Evolutionary conservation across 2,797 vertebrate species (phyloP), one percentile per base, ranked within the genome.

Genomic region (Myiothlypis chrysogaster): DNA sequence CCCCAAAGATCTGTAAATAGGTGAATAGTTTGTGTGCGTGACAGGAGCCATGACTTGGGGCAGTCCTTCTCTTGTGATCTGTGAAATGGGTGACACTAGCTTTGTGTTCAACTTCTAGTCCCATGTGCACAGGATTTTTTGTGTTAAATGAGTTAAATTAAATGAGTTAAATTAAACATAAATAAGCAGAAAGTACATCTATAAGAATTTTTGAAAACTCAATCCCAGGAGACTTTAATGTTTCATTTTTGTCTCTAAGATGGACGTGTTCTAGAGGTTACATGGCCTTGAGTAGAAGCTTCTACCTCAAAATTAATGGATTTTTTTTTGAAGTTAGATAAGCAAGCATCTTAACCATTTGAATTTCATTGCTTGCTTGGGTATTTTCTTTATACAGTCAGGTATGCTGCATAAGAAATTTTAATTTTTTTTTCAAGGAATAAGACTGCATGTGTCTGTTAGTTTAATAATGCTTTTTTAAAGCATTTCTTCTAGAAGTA

Each of bases 71-170:
- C 71, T 55, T 84, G 30, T 83, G 28, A 43, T 52, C 65, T 90
- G 52, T 70, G 79, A 87, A 89, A 70, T 69, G 52, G 75, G n/a
- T 73, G 76, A 65, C 68, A n/a, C 28, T 68, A 9, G 63, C 78
- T 95, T 86, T 78, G 22, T 44, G 28, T 87, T 83, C 60, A 83
- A 4, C 50, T 81, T 71, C 28, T 32, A 63, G 39, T 65, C 43
- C 53, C 34, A 63, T 27, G 34, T 80, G 66, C 66, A 12, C 10
- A 39, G 47, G 53, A 15, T 65, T 70, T 43, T 30, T 82, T 52
- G 14, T 60, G 75, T 80, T 59, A 61, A 89, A 91, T 81, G 77
- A 92, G 37, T n/a, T n/a, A n/a, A n/a, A n/a, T n/a, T n/a, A n/a
- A n/a, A n/a, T n/a, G n/a, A n/a, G n/a, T n/a, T n/a, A n/a, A n/a